Conservation (phyloP, 2,888 invertebrate species). For the Meliscaeva auricollis region DNA sequence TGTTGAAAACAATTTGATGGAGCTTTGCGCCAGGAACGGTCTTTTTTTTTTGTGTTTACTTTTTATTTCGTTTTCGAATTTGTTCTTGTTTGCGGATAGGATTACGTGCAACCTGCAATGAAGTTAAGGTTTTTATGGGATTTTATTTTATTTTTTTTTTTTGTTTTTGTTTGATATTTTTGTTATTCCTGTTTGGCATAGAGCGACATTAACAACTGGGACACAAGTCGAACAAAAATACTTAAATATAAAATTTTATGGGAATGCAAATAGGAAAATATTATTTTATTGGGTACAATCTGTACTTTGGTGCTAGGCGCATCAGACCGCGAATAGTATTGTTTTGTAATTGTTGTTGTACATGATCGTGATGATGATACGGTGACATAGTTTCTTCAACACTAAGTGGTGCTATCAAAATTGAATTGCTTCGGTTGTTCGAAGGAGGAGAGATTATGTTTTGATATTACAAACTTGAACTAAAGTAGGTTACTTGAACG, state of each 20-base stretch:
- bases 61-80: conserved; percentile 29
- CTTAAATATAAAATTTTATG: conserved; percentile 49
- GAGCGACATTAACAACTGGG: conserved; percentile 34
- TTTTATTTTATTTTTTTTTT: conserved; percentile 17
- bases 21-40: conserved; percentile 69
- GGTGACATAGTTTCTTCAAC: conserved; percentile 22
- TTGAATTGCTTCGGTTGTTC: not conserved
- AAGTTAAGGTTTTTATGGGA: conserved; percentile 36
- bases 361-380: conserved; percentile 24
- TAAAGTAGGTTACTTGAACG: not conserved
- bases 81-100: conserved; percentile 66
- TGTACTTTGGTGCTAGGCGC: conserved; percentile 61
- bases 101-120: conserved; percentile 74
- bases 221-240: conserved; percentile 31
- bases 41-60: not conserved
- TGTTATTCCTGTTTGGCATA: too few relatives aligned
- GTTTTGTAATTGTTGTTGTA: conserved; percentile 49
- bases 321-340: conserved; percentile 35
- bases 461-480: not conserved
- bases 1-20: conserved; percentile 70
- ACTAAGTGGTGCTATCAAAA: conserved; percentile 1
- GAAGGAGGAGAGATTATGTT: not conserved
- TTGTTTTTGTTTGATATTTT: not conserved
- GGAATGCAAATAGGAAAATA: conserved; percentile 62
- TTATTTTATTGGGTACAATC: conserved; percentile 27